Base-by-base conservation (phyloP, 2,888 invertebrate genomes). In the Plusia festucae region DNA sequence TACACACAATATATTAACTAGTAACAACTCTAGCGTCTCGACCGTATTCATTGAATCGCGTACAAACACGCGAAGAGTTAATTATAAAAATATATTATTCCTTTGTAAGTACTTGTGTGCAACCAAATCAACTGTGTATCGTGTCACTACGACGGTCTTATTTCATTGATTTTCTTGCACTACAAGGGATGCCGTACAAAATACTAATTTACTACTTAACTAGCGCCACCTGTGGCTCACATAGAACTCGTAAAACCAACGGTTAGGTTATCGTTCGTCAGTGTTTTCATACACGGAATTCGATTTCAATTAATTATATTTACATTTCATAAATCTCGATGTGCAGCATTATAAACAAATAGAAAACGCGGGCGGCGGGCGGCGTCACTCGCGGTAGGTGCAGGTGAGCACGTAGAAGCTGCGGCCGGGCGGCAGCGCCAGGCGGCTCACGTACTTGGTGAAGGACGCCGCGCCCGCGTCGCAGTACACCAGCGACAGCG, bases 401-500 rank as follows among this genome's bases (percentile, higher is more conserved):
- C 90, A 90, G 1, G 87, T 76, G 46, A 95, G 78, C n/a, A 92
- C 82, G 81, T 93, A 95, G 87, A 93, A 93, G 73, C 69, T 75
- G 30, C 85, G 83, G 20, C 46, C 68, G 13, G 76, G 72, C 18
- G 86, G 74, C 27, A 18, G 56, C 51, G 92, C 82, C 65, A 95
- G 85, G 63, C 82, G 84, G 83, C 89, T 89, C 60, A 93, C 84
- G 87, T 95, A 94, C 83, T 93, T 93, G 70, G 94, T 91, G 91
- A 95, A 95, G 81, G 89, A 79, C 54, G 93, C 93, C 60, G 93
- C 92, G 82, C 94, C 94, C 79, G 93, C 84, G 95, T 96, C 87
- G 95, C 96, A 88, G 90, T 93, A 95, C 59, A 97, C 96, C 44
- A 97, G 94, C 89, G 96, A 96, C 15, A 97, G 91, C 54, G 96